A percentile compares a stretch with the other conserved stretches of the same genome.
Evolutionary conservation across 2,797 vertebrate species (phyloP).

Genomic region (Semaprochilodus insignis): DNA sequence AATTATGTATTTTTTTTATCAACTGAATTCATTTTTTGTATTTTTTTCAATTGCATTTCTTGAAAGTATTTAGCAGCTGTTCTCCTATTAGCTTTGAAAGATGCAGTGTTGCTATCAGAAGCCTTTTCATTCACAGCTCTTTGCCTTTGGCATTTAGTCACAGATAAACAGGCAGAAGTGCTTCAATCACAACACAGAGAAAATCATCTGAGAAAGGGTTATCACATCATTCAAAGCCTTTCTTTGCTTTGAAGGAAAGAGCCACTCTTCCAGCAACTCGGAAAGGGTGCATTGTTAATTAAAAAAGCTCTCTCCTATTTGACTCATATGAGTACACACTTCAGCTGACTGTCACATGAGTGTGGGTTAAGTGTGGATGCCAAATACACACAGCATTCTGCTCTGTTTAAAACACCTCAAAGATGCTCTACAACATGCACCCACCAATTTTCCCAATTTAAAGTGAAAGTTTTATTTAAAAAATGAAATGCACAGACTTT

Average conservation of each 20-base stretch:
- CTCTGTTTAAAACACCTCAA: background rate
- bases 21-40: background rate
- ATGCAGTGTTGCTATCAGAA: background rate
- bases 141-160: background rate
- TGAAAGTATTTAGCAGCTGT: background rate
- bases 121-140: background rate
- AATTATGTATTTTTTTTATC: too few relatives aligned
- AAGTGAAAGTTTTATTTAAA: background rate
- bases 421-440: background rate
- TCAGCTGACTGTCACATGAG: conserved; percentile 41
- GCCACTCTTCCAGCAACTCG: conserved; percentile 1
- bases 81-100: background rate
- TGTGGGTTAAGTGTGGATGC: background rate
- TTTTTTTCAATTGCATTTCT: background rate
- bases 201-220: conserved; percentile 1
- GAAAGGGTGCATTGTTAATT: conserved; percentile 21
- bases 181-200: background rate
- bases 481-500: too few relatives aligned
- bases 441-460: background rate
- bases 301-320: conserved; percentile 27
- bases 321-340: background rate
- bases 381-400: conserved; percentile 7
- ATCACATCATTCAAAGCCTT: conserved; percentile 16
- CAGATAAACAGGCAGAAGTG: background rate
- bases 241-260: background rate